Evolutionary conservation across 1,140 invertebrate species (phyloP).

Genomic region (Coptotermes formosanus): DNA sequence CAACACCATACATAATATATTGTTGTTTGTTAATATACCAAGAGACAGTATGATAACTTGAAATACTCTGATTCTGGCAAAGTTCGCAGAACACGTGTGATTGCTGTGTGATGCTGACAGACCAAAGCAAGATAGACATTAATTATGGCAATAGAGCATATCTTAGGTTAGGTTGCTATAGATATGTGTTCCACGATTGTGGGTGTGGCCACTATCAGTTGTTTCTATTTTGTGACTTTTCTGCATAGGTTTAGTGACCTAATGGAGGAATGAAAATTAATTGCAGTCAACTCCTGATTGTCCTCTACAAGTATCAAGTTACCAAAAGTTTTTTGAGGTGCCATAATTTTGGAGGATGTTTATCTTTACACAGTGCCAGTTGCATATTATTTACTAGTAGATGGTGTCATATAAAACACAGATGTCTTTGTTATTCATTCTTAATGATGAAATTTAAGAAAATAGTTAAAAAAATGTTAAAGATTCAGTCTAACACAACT

Average conservation of each 20-base stretch:
- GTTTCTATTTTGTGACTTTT: neutral
- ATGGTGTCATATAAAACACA: too few relatives aligned
- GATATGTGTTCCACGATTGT: neutral
- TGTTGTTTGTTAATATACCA: neutral
- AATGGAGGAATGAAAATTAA: neutral
- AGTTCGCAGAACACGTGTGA: neutral
- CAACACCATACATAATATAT: slow-evolving; percentile 8
- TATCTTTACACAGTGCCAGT: too few relatives aligned
- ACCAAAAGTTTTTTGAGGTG: too few relatives aligned
- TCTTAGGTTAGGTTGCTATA: slow-evolving; percentile 11
- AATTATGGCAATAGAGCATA: slow-evolving; percentile 8
- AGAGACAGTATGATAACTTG: neutral
- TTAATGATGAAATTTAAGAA: too few relatives aligned
- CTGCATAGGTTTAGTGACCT: neutral
- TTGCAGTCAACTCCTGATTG: neutral
- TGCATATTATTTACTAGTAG: too few relatives aligned
- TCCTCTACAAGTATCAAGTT: neutral
- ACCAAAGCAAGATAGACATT: neutral
- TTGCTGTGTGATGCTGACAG: neutral
- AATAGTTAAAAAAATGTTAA: too few relatives aligned
- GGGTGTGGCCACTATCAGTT: neutral
- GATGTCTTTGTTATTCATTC: too few relatives aligned
- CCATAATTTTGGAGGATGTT: too few relatives aligned
- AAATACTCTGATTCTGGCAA: slow-evolving; percentile 5
- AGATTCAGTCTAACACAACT: too few relatives aligned